phyloP scores from a whole-genome alignment of 2,797 vertebrate species.

The Odontamblyopus lacepedii region DNA sequence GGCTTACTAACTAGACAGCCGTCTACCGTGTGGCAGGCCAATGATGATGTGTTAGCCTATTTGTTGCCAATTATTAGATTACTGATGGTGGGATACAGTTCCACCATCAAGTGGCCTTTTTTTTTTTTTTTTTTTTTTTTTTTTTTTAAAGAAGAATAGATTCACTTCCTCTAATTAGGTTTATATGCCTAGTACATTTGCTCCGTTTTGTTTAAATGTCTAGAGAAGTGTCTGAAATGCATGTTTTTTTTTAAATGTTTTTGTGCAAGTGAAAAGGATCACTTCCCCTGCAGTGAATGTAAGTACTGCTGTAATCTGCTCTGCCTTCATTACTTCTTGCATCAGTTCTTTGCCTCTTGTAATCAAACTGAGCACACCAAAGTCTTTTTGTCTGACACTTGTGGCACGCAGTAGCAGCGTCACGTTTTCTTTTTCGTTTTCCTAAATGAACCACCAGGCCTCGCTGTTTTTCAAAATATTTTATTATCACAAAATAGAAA shows the following conservation, averaged over 20 bases:
- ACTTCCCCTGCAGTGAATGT: too few relatives aligned
- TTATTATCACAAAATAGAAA: conserved; percentile 6
- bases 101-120: too few relatives aligned
- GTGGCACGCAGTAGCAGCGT: not conserved
- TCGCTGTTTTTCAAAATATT: not conserved
- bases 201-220: not conserved
- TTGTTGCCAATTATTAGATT: too few relatives aligned
- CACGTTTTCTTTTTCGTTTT: not conserved
- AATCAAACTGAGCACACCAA: not conserved
- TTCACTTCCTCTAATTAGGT: not conserved
- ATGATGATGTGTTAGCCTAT: too few relatives aligned
- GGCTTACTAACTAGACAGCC: too few relatives aligned
- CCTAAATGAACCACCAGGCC: not conserved
- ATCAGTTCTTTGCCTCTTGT: not conserved
- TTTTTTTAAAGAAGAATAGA: not conserved
- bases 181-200: not conserved
- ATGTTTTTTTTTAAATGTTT: not conserved
- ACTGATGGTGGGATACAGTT: too few relatives aligned
- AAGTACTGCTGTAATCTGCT: not conserved
- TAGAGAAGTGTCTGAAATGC: too few relatives aligned
- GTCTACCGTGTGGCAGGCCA: too few relatives aligned
- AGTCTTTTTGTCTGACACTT: not conserved
- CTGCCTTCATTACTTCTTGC: not conserved
- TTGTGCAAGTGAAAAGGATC: too few relatives aligned
- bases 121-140: too few relatives aligned